Evolutionary conservation across 1,140 invertebrate genomes (phyloP).

Genomic region (Sinella curviseta): DNA sequence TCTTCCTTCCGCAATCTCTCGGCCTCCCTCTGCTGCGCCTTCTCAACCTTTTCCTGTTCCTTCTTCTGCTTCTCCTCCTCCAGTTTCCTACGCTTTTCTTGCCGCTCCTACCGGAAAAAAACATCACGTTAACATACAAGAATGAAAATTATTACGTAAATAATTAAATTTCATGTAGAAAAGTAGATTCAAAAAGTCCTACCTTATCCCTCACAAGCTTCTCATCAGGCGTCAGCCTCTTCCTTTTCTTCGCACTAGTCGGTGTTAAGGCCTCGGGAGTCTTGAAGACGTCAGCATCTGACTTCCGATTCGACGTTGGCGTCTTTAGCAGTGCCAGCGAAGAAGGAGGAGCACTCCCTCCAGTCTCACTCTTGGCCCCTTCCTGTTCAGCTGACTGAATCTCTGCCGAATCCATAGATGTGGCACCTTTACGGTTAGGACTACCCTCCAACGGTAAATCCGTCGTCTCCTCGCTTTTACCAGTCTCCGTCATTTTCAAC

Average conservation of each 20-base stretch:
- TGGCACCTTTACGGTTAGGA: neutral
- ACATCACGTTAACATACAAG: neutral
- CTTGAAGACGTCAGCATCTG: neutral
- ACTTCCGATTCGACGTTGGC: neutral
- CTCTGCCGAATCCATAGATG: neutral
- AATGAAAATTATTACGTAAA: neutral
- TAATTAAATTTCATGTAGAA: too few species aligned
- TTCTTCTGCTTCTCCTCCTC: conserved; percentile 38
- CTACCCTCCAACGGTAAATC: neutral
- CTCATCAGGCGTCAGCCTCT: conserved; percentile 35
- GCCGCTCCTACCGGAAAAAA: conserved; percentile 33
- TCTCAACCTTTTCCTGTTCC: conserved; percentile 29
- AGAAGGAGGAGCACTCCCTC: neutral
- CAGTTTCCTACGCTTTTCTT: conserved; percentile 42
- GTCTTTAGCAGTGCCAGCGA: neutral
- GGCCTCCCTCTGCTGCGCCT: conserved; percentile 6
- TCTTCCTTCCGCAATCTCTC: conserved; percentile 24
- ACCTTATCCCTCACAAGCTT: conserved; percentile 36
- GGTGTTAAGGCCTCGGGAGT: neutral
- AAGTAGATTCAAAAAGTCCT: conserved; percentile 2
- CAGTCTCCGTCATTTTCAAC: neutral
- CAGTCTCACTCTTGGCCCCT: neutral
- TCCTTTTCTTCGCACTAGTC: conserved; percentile 32
- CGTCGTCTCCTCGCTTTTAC: neutral
- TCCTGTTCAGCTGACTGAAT: neutral